Percentiles rank a stretch among this genome's conserved stretches.
Conservation (phyloP, 92 coral and sea anemone genomes). For the Montipora capitata region DNA sequence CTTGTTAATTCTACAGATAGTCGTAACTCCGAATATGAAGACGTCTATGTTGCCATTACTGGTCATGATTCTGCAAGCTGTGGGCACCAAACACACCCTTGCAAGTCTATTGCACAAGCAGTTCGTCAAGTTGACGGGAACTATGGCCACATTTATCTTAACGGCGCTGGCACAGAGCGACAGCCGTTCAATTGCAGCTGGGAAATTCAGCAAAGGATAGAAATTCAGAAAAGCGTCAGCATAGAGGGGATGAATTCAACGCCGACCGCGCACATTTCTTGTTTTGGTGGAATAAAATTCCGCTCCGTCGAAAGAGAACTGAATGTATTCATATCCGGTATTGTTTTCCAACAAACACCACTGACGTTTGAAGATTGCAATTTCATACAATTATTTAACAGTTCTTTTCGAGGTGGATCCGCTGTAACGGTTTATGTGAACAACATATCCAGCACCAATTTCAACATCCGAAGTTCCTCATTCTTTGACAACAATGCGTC, state of each 20-base stretch:
- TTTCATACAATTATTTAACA: not conserved
- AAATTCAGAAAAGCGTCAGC: slow-evolving; percentile 35
- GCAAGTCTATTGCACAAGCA: slow-evolving; percentile 59
- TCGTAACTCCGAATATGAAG: not conserved
- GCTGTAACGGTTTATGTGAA: not conserved
- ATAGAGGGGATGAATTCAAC: slow-evolving; percentile 3
- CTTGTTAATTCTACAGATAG: too few species aligned
- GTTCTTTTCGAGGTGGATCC: not conserved
- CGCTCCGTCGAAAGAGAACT: too few species aligned
- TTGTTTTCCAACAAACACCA: slow-evolving; percentile 11
- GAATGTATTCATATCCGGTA: not conserved
- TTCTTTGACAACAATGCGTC: slow-evolving; percentile 3
- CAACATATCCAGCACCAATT: not conserved
- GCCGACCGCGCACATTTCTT: not conserved
- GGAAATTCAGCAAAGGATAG: slow-evolving; percentile 18
- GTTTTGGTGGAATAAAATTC: not conserved
- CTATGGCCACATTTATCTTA: slow-evolving; percentile 44
- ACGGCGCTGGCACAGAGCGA: slow-evolving; percentile 61
- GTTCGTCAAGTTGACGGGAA: slow-evolving; percentile 37
- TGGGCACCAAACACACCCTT: slow-evolving; percentile 28
- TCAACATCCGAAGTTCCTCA: slow-evolving; percentile 10
- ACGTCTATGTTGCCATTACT: slow-evolving; percentile 29
- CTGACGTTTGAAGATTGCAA: not conserved
- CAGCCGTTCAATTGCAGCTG: slow-evolving; percentile 37
- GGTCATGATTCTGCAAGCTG: slow-evolving; percentile 55